Evolutionary conservation across 2,113 vertebrate genomes (phyloP).

Genomic region (Paralichthys olivaceus): DNA sequence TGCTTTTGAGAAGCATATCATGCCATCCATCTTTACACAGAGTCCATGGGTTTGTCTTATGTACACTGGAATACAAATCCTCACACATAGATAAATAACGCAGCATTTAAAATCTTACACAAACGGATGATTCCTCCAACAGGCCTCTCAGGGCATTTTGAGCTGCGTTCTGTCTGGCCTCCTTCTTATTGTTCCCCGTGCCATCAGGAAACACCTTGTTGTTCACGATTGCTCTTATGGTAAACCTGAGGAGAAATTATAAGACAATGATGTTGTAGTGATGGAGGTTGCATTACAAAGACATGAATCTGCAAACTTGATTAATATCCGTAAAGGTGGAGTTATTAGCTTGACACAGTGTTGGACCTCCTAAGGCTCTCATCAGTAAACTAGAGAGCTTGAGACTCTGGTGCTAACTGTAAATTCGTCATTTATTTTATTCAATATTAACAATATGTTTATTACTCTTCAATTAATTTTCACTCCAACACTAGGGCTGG

Average conservation of each 20-base stretch:
- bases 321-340: background rate
- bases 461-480: background rate
- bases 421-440: background rate
- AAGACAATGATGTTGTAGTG: background rate
- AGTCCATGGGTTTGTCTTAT: background rate
- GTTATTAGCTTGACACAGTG: background rate
- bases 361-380: background rate
- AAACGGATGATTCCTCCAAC: background rate
- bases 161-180: constrained; percentile 79
- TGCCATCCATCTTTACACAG: too few species aligned
- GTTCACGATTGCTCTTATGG: constrained; percentile 57
- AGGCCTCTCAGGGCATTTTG: constrained; percentile 61
- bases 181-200: constrained; percentile 78
- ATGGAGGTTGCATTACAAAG: background rate
- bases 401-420: background rate
- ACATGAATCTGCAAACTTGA: background rate
- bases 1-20: too few species aligned
- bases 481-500: too few species aligned
- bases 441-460: background rate
- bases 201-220: constrained; percentile 58
- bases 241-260: constrained; percentile 65
- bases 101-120: constrained; percentile 38
- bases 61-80: background rate
- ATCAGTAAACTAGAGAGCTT: background rate
- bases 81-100: background rate